phyloP scores from a whole-genome alignment of 2,888 invertebrate species.

The Drosophila nigritarsus region DNA sequence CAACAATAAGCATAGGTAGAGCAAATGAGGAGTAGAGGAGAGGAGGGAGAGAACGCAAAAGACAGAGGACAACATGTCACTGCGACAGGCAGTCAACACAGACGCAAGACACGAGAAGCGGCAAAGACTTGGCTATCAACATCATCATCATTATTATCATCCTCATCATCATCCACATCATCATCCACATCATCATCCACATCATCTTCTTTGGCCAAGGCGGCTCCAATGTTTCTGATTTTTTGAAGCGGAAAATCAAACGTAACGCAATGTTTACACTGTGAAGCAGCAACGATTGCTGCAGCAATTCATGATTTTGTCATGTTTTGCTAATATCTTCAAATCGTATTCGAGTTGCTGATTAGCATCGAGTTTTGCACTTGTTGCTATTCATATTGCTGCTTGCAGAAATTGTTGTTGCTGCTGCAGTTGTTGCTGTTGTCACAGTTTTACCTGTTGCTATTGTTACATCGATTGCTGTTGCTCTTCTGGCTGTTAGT shows the following conservation, averaged over 20 bases:
- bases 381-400: neutral
- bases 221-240: constrained; percentile 72
- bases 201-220: constrained; percentile 38
- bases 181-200: constrained; percentile 28
- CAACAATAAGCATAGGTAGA: constrained; percentile 33
- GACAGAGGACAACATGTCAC: constrained; percentile 37
- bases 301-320: neutral
- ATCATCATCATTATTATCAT: constrained; percentile 33
- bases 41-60: neutral
- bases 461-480: too few species aligned
- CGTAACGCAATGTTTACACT: constrained; percentile 62
- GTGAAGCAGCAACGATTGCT: constrained; percentile 26
- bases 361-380: neutral
- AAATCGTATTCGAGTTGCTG: neutral
- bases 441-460: neutral
- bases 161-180: constrained; percentile 32
- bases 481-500: neutral
- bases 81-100: constrained; percentile 16
- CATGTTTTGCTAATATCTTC: neutral
- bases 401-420: neutral
- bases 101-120: constrained; percentile 26
- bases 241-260: constrained; percentile 80
- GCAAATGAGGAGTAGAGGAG: constrained; percentile 2
- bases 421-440: neutral
- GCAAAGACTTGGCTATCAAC: constrained; percentile 42